Evolutionary conservation across 2,888 invertebrate genomes (phyloP), one percentile per base, ranked within the genome.

Genomic region (Drosophila mulleri): DNA sequence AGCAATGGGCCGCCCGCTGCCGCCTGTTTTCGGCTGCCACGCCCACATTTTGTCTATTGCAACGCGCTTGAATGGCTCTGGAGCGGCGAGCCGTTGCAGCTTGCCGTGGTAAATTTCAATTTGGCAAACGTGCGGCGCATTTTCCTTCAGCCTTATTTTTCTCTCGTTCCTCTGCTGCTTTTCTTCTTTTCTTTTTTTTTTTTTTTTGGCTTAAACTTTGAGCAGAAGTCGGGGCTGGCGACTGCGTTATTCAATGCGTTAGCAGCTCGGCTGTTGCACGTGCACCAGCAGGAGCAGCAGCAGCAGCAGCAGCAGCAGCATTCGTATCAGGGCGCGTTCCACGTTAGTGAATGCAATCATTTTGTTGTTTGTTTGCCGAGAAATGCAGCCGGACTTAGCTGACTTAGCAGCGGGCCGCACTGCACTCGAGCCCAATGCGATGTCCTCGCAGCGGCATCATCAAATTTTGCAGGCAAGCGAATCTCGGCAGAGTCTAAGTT

Each of bases 41-140:
- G 59, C 79, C 75, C 67, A 53, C 41, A 32, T 50, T 65, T 45
- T 66, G 65, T 66, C 67, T 67, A 56, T 75, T 67, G 75, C 37
- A 59, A 23, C 54, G 61, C 58, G 72, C 66, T 56, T 70, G 69
- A 79, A 79, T 79, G 62, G 56, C 54, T 76, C 60, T 44, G 48
- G 11, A 48, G n/a, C 62, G 66, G 56, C 41, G 57, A 50, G 67
- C 48, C 48, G 45, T 67, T 78, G 75, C 78, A 75, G 58, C 62
- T 79, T 70, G 66, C 20, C 78, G 72, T 78, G 68, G 68, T 71
- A 81, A 76, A 81, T 81, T 81, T 81, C 80, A 81, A 81, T 81
- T 81, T 81, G 79, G 71, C 72, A 79, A 81, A 81, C 80, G 80
- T 81, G 80, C 68, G 64, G 61, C 67, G 82, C 76, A 81, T 81